Conservation (phyloP, 2,888 invertebrate genomes). For the Orgyia antiqua region DNA sequence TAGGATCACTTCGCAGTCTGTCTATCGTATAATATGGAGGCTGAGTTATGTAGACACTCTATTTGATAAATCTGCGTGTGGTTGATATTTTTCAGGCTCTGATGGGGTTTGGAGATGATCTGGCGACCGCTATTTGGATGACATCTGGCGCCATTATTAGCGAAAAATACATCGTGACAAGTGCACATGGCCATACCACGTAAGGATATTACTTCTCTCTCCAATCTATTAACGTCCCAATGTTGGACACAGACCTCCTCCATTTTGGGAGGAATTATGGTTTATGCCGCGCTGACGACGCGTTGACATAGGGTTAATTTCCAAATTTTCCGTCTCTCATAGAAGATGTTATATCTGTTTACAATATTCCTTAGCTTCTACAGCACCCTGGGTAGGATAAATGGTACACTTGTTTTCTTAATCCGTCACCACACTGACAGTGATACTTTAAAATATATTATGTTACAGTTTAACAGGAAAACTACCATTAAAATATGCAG, state of each 20-base stretch:
- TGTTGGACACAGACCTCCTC: too few species aligned
- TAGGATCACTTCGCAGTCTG: not conserved
- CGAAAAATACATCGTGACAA: slow-evolving; percentile 23
- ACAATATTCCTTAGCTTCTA: not conserved
- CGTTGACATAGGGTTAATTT: too few species aligned
- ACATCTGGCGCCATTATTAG: slow-evolving; percentile 29
- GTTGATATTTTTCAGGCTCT: slow-evolving; percentile 14
- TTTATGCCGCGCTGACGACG: too few species aligned
- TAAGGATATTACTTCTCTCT: too few species aligned
- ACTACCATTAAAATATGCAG: slow-evolving; percentile 6
- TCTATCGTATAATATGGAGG: not conserved
- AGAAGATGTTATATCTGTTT: too few species aligned
- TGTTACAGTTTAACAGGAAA: not conserved
- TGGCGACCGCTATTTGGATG: slow-evolving; percentile 11
- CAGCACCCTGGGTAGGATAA: not conserved
- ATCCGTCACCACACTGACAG: too few species aligned
- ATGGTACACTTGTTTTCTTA: too few species aligned
- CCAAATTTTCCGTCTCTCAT: too few species aligned
- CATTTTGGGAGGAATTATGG: too few species aligned
- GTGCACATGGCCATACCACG: slow-evolving; percentile 16
- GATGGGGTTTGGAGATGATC: slow-evolving; percentile 17
- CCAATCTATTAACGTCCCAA: too few species aligned
- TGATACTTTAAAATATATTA: not conserved
- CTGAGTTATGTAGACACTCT: not conserved
- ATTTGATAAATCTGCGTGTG: not conserved